Percentiles rank a stretch among this genome's conserved stretches.
Evolutionary conservation across 2,113 vertebrate genomes (phyloP).

Genomic region (Ceyx cyanopectus): DNA sequence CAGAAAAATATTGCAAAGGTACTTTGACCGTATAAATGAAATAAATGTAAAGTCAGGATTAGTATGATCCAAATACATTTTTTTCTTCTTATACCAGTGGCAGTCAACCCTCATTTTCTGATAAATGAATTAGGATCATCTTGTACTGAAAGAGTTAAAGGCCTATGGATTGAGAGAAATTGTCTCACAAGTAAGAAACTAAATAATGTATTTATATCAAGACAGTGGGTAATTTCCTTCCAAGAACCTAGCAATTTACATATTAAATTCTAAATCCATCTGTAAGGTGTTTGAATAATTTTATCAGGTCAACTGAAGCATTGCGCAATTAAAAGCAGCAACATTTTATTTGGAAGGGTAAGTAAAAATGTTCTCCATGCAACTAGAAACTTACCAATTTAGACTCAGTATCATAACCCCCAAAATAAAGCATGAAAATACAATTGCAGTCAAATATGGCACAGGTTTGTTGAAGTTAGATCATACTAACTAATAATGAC

Average conservation of each 20-base stretch:
- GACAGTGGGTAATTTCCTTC: not conserved
- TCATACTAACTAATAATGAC: not conserved
- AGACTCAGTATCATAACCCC: not conserved
- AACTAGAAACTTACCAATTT: not conserved
- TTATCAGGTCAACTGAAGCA: not conserved
- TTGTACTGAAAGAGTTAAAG: not conserved
- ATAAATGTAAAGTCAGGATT: not conserved
- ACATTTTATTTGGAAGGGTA: not conserved
- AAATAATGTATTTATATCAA: not conserved
- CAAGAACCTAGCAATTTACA: not conserved
- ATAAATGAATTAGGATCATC: not conserved
- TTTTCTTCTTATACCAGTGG: not conserved
- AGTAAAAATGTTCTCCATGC: not conserved
- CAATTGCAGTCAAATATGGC: accelerated
- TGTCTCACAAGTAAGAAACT: not conserved
- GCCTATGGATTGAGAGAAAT: not conserved
- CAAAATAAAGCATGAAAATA: not conserved
- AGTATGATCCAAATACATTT: not conserved
- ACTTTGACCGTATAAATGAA: not conserved
- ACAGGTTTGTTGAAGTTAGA: not conserved
- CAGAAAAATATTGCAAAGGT: not conserved
- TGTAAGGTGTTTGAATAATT: not conserved
- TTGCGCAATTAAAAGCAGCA: not conserved
- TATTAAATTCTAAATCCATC: accelerated
- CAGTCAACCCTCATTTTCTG: not conserved